These are phyloP conservation scores for Triplophysa yarkandensis DNA, from an alignment of 2,797 vertebrate species.

Conservation along the genomic window DNA sequence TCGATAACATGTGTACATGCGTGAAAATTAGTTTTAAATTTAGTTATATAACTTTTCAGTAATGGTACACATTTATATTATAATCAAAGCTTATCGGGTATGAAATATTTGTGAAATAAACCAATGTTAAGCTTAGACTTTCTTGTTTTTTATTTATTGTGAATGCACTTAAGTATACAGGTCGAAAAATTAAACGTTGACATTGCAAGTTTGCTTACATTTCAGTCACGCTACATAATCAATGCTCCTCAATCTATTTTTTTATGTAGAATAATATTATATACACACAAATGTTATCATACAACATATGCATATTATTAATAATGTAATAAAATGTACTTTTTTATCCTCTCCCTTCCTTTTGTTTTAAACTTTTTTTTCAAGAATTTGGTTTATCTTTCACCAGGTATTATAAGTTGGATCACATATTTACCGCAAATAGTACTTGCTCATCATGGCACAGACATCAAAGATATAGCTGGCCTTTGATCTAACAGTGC, in stretches of 20 bases:
- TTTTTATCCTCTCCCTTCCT: neutral
- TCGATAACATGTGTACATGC: neutral
- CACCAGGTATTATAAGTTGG: neutral
- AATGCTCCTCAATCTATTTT: no score
- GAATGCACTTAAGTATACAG: no score
- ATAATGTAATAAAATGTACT: neutral
- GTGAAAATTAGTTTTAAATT: neutral
- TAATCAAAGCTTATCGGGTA: neutral
- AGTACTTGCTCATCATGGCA: conserved; percentile 13
- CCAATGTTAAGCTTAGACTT: neutral
- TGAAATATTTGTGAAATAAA: neutral
- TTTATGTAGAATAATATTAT: no score
- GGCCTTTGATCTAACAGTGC: conserved; percentile 36
- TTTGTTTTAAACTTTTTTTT: conserved; percentile 11
- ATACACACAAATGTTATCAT: no score
- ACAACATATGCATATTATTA: no score
- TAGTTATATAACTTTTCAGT: neutral
- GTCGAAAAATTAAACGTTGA: no score
- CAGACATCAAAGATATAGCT: conserved; percentile 41
- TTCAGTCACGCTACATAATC: no score
- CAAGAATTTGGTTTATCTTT: neutral
- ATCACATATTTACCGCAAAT: conserved; percentile 24
- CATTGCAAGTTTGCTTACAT: no score
- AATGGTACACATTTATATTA: neutral
- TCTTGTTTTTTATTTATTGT: neutral